A percentile compares a stretch with the other conserved stretches of the same genome.
These are phyloP conservation scores for Platygyra sinensis DNA, from an alignment of 64 coral and sea anemone species.

Conservation along the genomic window DNA sequence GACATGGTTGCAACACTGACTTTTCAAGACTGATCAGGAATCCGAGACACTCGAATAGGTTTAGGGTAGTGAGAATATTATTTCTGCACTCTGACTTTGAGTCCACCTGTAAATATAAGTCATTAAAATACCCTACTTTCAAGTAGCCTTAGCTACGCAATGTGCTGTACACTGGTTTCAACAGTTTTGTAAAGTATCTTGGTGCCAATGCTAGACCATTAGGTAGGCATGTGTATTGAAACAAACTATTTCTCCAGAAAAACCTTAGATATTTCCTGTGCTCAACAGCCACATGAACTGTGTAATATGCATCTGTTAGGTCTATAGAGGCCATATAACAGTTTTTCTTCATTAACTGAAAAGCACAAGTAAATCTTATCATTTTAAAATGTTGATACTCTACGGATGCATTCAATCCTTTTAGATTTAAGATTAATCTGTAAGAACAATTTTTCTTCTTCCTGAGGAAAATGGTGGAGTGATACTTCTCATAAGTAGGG, in stretches of 20 bases:
- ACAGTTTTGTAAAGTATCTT: too few species aligned
- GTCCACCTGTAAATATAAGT: background rate
- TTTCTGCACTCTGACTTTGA: conserved; percentile 36
- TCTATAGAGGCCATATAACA: conserved; percentile 1
- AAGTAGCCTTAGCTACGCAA: background rate
- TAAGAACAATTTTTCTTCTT: conserved; percentile 47
- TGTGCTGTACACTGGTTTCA: conserved; percentile 22
- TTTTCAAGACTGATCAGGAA: conserved; percentile 45
- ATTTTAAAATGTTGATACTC: conserved; percentile 56
- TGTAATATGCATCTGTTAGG: too few species aligned
- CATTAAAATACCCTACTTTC: too few species aligned
- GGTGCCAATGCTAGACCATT: too few species aligned
- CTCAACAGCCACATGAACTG: too few species aligned
- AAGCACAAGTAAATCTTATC: conserved; percentile 24
- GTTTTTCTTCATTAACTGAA: conserved; percentile 41
- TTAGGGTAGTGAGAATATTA: conserved; percentile 21
- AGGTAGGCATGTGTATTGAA: background rate
- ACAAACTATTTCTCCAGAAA: too few species aligned
- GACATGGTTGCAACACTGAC: conserved; percentile 50
- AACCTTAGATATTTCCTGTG: background rate
- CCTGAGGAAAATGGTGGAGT: conserved; percentile 11
- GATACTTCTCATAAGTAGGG: conserved; percentile 11
- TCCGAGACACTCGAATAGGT: too few species aligned
- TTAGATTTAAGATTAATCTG: conserved; percentile 54
- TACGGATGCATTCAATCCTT: conserved; percentile 46